Conservation (phyloP, 2,113 vertebrate genomes). For the Leptobrachium leishanense region DNA sequence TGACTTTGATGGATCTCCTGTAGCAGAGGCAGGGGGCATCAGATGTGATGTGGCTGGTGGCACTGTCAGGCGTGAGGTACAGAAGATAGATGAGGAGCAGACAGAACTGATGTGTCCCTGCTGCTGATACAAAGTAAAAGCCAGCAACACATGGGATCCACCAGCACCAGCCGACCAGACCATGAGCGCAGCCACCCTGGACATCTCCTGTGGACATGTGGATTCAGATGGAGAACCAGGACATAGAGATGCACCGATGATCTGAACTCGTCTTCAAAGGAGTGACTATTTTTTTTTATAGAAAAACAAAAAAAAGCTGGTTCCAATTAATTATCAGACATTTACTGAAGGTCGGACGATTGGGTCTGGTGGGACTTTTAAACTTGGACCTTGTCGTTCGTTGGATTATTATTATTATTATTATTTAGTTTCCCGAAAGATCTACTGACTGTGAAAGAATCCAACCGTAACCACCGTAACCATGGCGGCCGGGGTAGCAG, state of each 20-base stretch:
- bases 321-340: too few species aligned
- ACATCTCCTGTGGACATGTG: constrained; percentile 8
- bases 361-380: background rate
- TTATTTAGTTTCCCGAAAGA: background rate
- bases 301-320: too few species aligned
- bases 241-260: constrained; percentile 1
- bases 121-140: constrained; percentile 52
- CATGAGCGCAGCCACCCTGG: background rate
- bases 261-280: background rate
- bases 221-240: background rate
- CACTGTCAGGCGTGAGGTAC: constrained; percentile 16
- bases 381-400: background rate
- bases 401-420: background rate
- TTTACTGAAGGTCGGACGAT: too few species aligned
- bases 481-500: constrained; percentile 93
- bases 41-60: constrained; percentile 20
- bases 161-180: background rate
- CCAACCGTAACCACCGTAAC: constrained; percentile 56
- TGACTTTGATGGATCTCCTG: constrained; percentile 12
- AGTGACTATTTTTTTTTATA: too few species aligned
- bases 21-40: constrained; percentile 1
- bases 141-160: constrained; percentile 15
- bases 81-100: constrained; percentile 6
- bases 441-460: too few species aligned
- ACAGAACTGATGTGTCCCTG: constrained; percentile 18